Conservation (phyloP, 2,888 invertebrate species). For the Omphaloscelis lunosa region DNA sequence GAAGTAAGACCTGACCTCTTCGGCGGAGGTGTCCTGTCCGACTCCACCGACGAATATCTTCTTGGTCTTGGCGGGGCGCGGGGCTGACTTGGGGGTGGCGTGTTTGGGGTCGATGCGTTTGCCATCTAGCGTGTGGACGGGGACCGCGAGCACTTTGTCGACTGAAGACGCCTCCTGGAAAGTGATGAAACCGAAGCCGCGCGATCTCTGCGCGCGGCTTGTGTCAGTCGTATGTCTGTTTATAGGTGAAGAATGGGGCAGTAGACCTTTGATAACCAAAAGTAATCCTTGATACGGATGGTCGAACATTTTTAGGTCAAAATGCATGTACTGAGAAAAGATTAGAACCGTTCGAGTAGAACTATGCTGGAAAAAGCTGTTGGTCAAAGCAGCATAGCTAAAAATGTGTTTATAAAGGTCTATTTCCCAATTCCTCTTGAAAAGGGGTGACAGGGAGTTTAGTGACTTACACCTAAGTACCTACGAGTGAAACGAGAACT, state of each 20-base stretch:
- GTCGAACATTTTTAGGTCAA: neutral
- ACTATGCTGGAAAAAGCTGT: neutral
- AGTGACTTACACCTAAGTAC: slow-evolving; percentile 60
- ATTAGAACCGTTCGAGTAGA: neutral
- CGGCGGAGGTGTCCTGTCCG: slow-evolving; percentile 97
- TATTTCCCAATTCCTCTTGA: slow-evolving; percentile 8
- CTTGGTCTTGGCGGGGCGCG: slow-evolving; percentile 96
- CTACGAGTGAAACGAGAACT: slow-evolving; percentile 63
- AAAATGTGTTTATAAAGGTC: slow-evolving; percentile 3
- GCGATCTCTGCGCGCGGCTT: slow-evolving; percentile 95
- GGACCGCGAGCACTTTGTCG: slow-evolving; percentile 97
- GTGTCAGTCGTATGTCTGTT: slow-evolving; percentile 33
- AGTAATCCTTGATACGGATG: neutral
- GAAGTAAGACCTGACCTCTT: slow-evolving; percentile 97
- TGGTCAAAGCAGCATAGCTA: neutral
- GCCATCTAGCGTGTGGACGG: slow-evolving; percentile 97
- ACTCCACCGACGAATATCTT: slow-evolving; percentile 98
- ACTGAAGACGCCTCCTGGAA: slow-evolving; percentile 97
- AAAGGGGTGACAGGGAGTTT: slow-evolving; percentile 30
- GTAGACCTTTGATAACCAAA: slow-evolving; percentile 17
- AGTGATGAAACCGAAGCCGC: slow-evolving; percentile 98
- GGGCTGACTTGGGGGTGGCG: slow-evolving; percentile 97
- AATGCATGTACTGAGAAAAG: neutral
- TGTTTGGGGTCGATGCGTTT: slow-evolving; percentile 98
- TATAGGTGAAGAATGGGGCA: neutral